These are phyloP conservation scores for Ammodytes dubius DNA, from an alignment of 2,113 vertebrate species.

Conservation along the genomic window DNA sequence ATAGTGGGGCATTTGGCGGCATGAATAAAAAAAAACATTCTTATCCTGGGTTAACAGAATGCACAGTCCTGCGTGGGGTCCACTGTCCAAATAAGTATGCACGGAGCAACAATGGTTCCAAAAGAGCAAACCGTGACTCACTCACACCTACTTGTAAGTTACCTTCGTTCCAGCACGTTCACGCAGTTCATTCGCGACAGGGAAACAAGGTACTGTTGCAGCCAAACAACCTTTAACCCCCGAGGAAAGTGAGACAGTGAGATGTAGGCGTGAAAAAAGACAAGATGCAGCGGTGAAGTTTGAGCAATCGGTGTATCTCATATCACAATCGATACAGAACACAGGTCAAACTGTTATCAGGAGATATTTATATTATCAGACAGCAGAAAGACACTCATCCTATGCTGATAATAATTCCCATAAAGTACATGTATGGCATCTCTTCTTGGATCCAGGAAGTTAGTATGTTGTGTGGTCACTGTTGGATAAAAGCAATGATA, in stretches of 20 bases:
- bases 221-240: slow-evolving; percentile 26
- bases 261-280: slow-evolving; percentile 15
- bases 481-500: slow-evolving; percentile 11
- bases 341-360: slow-evolving; percentile 37
- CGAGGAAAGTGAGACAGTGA: neutral
- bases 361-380: slow-evolving; percentile 31
- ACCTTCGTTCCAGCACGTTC: slow-evolving; percentile 28
- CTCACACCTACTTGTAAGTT: slow-evolving; percentile 44
- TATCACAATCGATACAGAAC: slow-evolving; percentile 34
- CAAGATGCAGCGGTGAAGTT: slow-evolving; percentile 9
- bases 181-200: slow-evolving; percentile 19
- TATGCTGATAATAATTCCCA: slow-evolving; percentile 29
- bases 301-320: slow-evolving; percentile 27
- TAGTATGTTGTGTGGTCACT: slow-evolving; percentile 2
- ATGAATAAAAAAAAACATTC: slow-evolving; percentile 46
- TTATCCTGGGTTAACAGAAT: slow-evolving; percentile 47
- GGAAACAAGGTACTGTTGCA: neutral
- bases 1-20: neutral
- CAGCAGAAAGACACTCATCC: slow-evolving; percentile 10
- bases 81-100: slow-evolving; percentile 34
- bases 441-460: slow-evolving; percentile 13
- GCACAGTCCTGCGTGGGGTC: slow-evolving; percentile 39
- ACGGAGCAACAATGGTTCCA: slow-evolving; percentile 33
- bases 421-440: neutral
- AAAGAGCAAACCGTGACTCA: slow-evolving; percentile 56